Base-by-base conservation (phyloP, 2,797 vertebrate species). In the Silurus lanzhouensis region DNA sequence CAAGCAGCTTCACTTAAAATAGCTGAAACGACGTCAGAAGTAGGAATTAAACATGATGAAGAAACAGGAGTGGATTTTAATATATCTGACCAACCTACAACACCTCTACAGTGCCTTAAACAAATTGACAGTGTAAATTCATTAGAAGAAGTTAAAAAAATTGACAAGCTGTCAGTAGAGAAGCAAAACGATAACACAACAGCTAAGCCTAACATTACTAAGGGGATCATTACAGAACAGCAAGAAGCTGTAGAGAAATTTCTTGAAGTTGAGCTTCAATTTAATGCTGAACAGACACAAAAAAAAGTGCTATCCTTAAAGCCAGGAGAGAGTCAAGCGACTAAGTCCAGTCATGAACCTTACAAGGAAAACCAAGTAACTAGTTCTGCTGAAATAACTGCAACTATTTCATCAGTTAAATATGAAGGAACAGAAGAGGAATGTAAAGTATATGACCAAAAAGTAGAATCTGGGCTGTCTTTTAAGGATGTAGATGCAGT, bases 161-260 rank as follows among this genome's bases (percentile, higher is more conserved):
- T 75, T 60, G 78, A 83, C 31, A 61, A 31, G 68, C 22, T 64
- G 87, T 71, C 70, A 83, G 81, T 48, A 63, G 19, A 67, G 74
- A 75, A n/a, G 70, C 86, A 70, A 44, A 44, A 86, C 44, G 20
- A 31, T 20, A 87, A 84, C 83, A 87, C 89, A 81, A 64, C 83
- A 52, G 55, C 88, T 44, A 77, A 88, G 81, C 71, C 70, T 58
- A 31, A 85, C 88, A 27, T 38, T 66, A 58, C 27, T 20, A 60
- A 48, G 76, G 61, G 89, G 71, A 48, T 81, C 20, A 55, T 48
- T 82, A 55, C 57, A 48, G 75, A 78, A 75, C 13, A 44, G 48
- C 66, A 86, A n/a, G 83, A 85, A 22, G 83, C 48, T 52, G 19
- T 19, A 63, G 22, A 68, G 44, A 38, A 19, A 22, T 60, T 6